phyloP scores from a whole-genome alignment of 2,113 vertebrate genomes.

The Dromiciops gliroides region DNA sequence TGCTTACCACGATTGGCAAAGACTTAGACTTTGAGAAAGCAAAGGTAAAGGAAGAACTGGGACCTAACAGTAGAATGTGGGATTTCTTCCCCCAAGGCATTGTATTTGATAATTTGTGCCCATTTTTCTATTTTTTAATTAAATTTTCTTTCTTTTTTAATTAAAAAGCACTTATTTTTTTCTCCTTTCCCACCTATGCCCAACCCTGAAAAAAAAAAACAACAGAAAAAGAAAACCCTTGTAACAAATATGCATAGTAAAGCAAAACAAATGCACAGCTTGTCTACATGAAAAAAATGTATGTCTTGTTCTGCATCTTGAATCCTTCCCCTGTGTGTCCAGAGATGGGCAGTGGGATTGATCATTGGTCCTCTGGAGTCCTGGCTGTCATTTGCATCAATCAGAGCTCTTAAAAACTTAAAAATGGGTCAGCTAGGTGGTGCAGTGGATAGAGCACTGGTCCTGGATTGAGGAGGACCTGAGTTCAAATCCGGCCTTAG shows the following conservation, averaged over 20 bases:
- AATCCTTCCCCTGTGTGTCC: background rate
- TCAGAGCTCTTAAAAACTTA: background rate
- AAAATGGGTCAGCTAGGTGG: too few relatives aligned
- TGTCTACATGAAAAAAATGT: background rate
- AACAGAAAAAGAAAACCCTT: background rate
- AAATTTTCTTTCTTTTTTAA: background rate
- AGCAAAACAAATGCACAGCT: background rate
- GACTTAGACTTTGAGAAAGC: conserved; percentile 99
- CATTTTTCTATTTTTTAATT: background rate
- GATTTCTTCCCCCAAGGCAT: background rate
- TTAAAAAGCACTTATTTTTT: background rate
- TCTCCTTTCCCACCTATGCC: background rate
- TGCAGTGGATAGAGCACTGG: too few relatives aligned
- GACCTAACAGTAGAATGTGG: background rate
- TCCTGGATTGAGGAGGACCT: too few relatives aligned
- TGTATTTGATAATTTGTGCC: background rate
- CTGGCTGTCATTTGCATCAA: background rate
- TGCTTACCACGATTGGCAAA: conserved; percentile 98
- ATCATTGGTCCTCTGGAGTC: background rate
- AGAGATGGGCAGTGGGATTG: background rate
- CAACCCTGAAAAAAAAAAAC: background rate
- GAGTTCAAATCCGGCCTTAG: too few relatives aligned
- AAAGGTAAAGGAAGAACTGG: conserved; percentile 86
- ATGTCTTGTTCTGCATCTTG: background rate
- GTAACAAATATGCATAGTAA: background rate